Base-by-base conservation (phyloP, 37 sponge, comb jelly and placozoan genomes). In the Halichondria panicea region DNA sequence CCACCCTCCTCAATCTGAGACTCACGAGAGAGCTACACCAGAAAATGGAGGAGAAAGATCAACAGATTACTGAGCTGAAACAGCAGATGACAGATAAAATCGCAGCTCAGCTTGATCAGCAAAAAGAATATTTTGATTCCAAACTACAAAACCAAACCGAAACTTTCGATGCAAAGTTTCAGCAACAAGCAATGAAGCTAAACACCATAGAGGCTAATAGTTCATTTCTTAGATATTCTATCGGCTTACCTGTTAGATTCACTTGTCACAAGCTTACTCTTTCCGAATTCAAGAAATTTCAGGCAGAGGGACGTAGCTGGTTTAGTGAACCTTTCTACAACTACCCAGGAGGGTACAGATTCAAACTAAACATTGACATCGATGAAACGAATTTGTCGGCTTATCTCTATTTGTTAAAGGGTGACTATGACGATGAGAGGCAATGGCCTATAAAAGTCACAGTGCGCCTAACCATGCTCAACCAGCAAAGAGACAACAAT, bases 331-430 rank as follows among this genome's bases (percentile, higher is more conserved):
- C 74, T 37, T 31, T 73, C 9, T 35, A n/a, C n/a, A n/a, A 73
- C 42, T 73, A 40, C 52, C 56, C 9, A 27, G 74, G 60, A 73
- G 74, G 74, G 18, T 73, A 73, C 74, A 73, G 57, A 60, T 50
- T 73, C 35, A 38, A 35, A 36, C 60, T 73, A 21, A 4, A 31
- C 34, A 54, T 73, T 30, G 31, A 56, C 33, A 27, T 60, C 9
- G 36, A 56, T 73, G 74, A 60, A 15, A 73, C 74, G 37, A 58
- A 73, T 13, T 41, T 73, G 31, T 57, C 60, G 13, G 74, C 52
- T 19, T 57, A 36, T n/a, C 21, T 38, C 58, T 56, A 8, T 43
- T 24, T 55, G 32, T 35, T 73, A 60, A 56, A 57, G 34, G 74
- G 74, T 9, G 74, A 56, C 12, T 30, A 73, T 35, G 60, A 73